These are phyloP conservation scores for Planiliza haematocheilus DNA, from an alignment of 2,113 vertebrate species.

Conservation along the genomic window DNA sequence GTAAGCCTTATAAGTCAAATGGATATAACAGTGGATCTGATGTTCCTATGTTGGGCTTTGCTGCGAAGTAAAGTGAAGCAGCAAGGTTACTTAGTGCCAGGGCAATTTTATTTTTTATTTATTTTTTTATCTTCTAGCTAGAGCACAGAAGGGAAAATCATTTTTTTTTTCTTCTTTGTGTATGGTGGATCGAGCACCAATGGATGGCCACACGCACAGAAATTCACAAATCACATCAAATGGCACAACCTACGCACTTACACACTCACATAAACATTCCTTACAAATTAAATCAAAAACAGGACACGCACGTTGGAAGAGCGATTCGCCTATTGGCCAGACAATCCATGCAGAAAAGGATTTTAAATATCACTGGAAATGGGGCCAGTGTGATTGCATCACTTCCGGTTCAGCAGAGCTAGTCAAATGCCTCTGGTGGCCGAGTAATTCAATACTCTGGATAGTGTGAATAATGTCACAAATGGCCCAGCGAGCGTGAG, in stretches of 20 bases:
- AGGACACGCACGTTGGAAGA: constrained; percentile 45
- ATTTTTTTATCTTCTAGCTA: constrained; percentile 5
- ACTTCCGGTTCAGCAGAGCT: constrained; percentile 76
- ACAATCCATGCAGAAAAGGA: constrained; percentile 73
- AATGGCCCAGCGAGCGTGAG: constrained; percentile 37
- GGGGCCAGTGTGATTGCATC: constrained; percentile 76
- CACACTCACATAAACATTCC: constrained; percentile 54
- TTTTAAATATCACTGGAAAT: constrained; percentile 83
- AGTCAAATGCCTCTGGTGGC: constrained; percentile 73
- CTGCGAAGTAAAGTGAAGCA: constrained; percentile 19
- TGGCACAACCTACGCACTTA: constrained; percentile 54
- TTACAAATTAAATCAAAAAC: constrained; percentile 69
- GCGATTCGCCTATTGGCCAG: constrained; percentile 63
- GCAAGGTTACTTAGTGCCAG: constrained; percentile 27
- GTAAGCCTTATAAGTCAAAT: constrained; percentile 16
- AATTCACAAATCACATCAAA: constrained; percentile 72
- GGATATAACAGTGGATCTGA: constrained; percentile 6
- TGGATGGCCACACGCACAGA: constrained; percentile 55
- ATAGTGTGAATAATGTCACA: constrained; percentile 45
- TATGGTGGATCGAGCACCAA: constrained; percentile 65
- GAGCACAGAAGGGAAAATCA: background rate
- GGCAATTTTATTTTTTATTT: constrained; percentile 16
- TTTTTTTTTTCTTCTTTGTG: constrained; percentile 22
- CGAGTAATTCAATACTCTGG: constrained; percentile 58
- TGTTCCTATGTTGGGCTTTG: background rate